Base-by-base conservation (phyloP, 1,140 invertebrate species). In the Conus ventricosus region DNA sequence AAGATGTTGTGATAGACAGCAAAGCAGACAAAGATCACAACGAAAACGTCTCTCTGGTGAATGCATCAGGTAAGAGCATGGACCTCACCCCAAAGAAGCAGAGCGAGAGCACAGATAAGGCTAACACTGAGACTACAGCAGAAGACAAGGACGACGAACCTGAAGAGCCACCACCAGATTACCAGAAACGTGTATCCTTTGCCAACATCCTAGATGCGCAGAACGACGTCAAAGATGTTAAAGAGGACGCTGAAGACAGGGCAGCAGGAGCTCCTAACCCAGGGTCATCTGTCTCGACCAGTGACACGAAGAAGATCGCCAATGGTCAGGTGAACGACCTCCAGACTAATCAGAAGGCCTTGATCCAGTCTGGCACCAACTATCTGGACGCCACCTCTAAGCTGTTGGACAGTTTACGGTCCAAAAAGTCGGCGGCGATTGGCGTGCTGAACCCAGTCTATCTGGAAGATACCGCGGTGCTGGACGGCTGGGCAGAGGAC, bases 141-240 rank as follows among this genome's bases (percentile, higher is more conserved):
- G 39, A 51, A 51, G 51, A 15, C 27, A 39, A 27, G 11, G 25
- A 27, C n/a, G 76, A 78, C 27, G 39, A 6, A 39, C 54, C 20
- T 25, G 82, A 84, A 25, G 82, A 84, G 7, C 82, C 82, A 27
- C 27, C 1, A 27, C 82, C 82, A 63, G 82, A 84, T 25, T 84
- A 84, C n/a, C 55, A 60, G n/a, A 84, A 84, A 17, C 54, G 25
- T 20, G 82, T 84, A n/a, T 84, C 82, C 55, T 84, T 84, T 55
- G 6, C 82, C 23, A 39, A 54, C 54, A 23, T 84, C n/a, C 11
- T 27, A 23, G 82, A 60, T 5, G 82, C 3, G 6, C 39, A 17
- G 51, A 23, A 81, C 51, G 80, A 81, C 8, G 39, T 13, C 80
- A 15, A 81, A 13, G 11, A 27, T 17, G 76, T 51, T 23, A 27